Conservation (phyloP, 2,888 invertebrate species). For the Gasteruption jaculator region DNA sequence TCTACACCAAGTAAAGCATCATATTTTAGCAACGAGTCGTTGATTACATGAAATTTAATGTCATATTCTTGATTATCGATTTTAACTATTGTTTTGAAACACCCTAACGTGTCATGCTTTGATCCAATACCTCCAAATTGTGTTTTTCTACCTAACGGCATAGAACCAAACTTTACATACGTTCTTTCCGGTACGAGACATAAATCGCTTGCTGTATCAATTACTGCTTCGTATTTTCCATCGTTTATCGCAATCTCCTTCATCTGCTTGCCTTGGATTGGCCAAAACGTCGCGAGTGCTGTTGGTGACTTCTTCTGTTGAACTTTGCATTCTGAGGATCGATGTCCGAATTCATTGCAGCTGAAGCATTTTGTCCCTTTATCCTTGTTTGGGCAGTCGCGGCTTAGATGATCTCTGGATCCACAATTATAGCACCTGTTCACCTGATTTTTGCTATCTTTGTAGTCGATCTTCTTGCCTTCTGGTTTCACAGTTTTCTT, state of each 20-base stretch:
- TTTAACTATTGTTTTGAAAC: background rate
- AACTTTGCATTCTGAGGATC: conserved; percentile 19
- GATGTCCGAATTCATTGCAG: conserved; percentile 22
- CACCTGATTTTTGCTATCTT: no score
- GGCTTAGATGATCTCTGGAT: no score
- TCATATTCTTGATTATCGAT: background rate
- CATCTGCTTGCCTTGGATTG: background rate
- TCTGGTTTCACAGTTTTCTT: no score
- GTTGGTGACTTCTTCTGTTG: no score
- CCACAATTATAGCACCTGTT: no score
- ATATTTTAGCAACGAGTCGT: background rate
- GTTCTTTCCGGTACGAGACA: conserved; percentile 13
- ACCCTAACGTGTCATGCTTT: background rate
- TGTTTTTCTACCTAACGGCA: background rate
- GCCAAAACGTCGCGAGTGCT: no score
- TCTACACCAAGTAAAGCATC: background rate
- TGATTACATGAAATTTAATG: background rate
- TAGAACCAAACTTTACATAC: conserved; percentile 4
- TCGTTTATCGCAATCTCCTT: conserved; percentile 13
- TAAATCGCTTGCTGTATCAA: conserved; percentile 13
- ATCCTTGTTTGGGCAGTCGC: no score
- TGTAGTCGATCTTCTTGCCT: no score
- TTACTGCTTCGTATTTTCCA: background rate
- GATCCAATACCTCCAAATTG: background rate
- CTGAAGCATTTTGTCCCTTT: conserved; percentile 22